Evolutionary conservation across 2,797 vertebrate species (phyloP).

Genomic region (Geotrypetes seraphini): DNA sequence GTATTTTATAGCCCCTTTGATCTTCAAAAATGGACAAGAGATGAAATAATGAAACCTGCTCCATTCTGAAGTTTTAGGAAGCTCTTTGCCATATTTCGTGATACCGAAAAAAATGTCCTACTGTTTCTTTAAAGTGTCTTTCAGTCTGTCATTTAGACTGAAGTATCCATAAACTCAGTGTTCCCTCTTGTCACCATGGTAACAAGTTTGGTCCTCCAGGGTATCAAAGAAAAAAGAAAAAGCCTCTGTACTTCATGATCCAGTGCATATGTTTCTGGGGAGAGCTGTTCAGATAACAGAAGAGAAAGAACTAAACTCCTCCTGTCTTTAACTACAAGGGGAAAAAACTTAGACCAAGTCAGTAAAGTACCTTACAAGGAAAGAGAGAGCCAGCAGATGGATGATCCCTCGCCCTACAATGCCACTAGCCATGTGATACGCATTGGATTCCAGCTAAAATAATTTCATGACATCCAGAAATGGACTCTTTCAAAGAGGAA

Average conservation of each 20-base stretch:
- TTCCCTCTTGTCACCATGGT: slow-evolving; percentile 48
- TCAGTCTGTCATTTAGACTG: slow-evolving; percentile 49
- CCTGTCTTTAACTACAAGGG: slow-evolving; percentile 31
- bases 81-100: slow-evolving; percentile 2
- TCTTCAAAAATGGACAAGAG: no score
- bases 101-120: slow-evolving; percentile 1
- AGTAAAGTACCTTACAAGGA: slow-evolving; percentile 5
- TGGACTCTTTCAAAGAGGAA: slow-evolving; percentile 30
- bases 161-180: slow-evolving; percentile 45
- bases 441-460: slow-evolving; percentile 20
- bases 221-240: slow-evolving; percentile 51
- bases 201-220: slow-evolving; percentile 47
- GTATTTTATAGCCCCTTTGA: no score
- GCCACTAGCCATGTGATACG: slow-evolving; percentile 6
- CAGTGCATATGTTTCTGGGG: slow-evolving; percentile 39
- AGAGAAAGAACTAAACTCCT: slow-evolving; percentile 23
- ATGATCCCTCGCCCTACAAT: slow-evolving; percentile 21
- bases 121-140: slow-evolving; percentile 48
- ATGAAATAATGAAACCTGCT: no score
- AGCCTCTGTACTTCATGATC: no score
- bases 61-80: no score
- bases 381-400: slow-evolving; percentile 33
- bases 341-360: slow-evolving; percentile 25
- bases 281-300: slow-evolving; percentile 21
- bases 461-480: slow-evolving; percentile 34